Evolutionary conservation across 2,113 vertebrate species (phyloP), one percentile per base, ranked within the genome.

Genomic region (Podiceps cristatus): DNA sequence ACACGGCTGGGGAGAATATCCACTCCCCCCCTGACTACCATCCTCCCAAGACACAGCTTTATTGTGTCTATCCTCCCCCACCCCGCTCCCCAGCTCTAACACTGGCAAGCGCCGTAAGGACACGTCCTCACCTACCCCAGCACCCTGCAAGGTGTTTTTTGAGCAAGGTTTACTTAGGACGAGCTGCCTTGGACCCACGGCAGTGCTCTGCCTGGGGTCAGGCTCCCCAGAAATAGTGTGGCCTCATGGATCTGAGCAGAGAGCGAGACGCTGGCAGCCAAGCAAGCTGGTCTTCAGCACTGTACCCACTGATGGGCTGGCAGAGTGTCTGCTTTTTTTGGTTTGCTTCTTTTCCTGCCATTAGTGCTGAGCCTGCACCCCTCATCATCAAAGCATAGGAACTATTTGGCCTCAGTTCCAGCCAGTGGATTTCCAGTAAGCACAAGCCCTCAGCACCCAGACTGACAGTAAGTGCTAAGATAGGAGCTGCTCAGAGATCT

Each of bases 391-490:
- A 35, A 86, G 71, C 86, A 45, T 1, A 90, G 72, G 67, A 95
- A 86, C 27, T 74, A 77, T 58, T 28, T 90, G 91, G 87, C 87
- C 74, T 76, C 10, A 0, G 60, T 49, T 67, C 71, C 40, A 85
- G 66, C 33, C 74, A 79, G 84, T 13, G 82, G 82, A 84, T 87
- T 96, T 95, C 88, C 90, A 92, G 90, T 78, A 93, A 96, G 73
- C 68, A 76, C 2, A 3, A 91, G 47, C 29, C 74, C 81, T 73
- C 37, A 20, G 78, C 86, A 96, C 47, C 13, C 28, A 53, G 58
- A 40, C 52, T 79, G 47, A 72, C 71, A 87, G 55, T 59, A 94
- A 94, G 47, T 13, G 74, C 82, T 76, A 64, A 66, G 67, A 55
- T 69, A 74, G 53, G n/a, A 66, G 35, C 23, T 56, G 72, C 73